Evolutionary conservation across 2,113 vertebrate genomes (phyloP).

Genomic region (Xiphias gladius): DNA sequence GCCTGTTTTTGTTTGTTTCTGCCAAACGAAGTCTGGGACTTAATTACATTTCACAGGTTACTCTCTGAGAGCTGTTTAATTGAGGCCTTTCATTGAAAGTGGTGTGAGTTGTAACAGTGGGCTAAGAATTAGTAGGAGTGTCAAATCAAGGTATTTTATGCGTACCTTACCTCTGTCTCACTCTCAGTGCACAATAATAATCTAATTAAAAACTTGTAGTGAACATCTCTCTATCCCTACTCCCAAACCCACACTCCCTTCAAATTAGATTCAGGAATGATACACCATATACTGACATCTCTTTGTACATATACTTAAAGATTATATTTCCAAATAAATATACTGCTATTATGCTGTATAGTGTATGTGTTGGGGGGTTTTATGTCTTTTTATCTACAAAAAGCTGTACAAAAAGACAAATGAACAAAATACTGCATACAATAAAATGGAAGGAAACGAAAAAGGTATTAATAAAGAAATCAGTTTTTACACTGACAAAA

Average conservation of each 20-base stretch:
- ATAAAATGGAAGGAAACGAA: not conserved
- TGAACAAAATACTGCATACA: not conserved
- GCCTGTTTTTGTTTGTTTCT: slow-evolving; percentile 70
- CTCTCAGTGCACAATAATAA: not conserved
- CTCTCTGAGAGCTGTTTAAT: slow-evolving; percentile 72
- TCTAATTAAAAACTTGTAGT: too few species aligned
- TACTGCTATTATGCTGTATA: not conserved
- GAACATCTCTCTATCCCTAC: slow-evolving; percentile 31
- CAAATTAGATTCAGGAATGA: slow-evolving; percentile 24
- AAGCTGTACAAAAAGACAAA: not conserved
- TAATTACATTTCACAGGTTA: slow-evolving; percentile 80
- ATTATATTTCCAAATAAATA: not conserved
- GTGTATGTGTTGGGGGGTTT: not conserved
- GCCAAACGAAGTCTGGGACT: slow-evolving; percentile 43
- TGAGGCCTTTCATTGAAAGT: slow-evolving; percentile 52
- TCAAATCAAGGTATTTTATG: not conserved
- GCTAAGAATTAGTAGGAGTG: slow-evolving; percentile 10
- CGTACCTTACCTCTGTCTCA: not conserved
- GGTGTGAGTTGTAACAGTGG: slow-evolving; percentile 34
- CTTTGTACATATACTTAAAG: not conserved
- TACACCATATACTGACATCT: not conserved
- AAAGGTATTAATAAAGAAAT: not conserved
- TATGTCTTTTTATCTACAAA: not conserved
- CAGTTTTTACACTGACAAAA: too few species aligned
- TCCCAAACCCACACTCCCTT: slow-evolving; percentile 34